A percentile compares a stretch with the other conserved stretches of the same genome.
These are phyloP conservation scores for Magallana ariakensis DNA, from an alignment of 1,140 invertebrate genomes.

Conservation along the genomic window DNA sequence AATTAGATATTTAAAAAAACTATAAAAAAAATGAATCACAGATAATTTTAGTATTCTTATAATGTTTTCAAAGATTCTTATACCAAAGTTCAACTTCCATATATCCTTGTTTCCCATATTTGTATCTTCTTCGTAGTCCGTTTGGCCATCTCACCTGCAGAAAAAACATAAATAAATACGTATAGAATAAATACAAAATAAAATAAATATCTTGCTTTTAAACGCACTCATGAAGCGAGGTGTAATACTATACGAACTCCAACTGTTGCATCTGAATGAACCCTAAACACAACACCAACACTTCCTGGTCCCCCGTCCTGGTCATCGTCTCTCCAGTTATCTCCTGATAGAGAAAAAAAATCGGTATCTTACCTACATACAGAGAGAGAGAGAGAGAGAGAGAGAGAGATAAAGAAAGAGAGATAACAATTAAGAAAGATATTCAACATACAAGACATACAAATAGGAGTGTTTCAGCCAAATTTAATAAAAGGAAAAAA, in stretches of 20 bases:
- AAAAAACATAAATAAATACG: no score
- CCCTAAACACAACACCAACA: slow-evolving; percentile 13
- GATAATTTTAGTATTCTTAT: no score
- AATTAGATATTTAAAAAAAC: no score
- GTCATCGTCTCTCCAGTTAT: slow-evolving; percentile 22
- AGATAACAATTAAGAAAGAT: no score
- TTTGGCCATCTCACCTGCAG: slow-evolving; percentile 35
- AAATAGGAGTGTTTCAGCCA: no score
- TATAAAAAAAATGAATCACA: not conserved
- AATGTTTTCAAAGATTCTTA: no score
- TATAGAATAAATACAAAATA: not conserved
- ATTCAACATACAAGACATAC: no score
- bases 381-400: no score
- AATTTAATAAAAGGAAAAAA: not conserved
- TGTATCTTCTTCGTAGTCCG: slow-evolving; percentile 8
- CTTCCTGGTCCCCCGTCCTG: slow-evolving; percentile 11
- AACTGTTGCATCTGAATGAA: slow-evolving; percentile 7
- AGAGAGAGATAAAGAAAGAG: no score
- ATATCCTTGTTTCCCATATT: slow-evolving; percentile 48
- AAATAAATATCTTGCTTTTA: no score
- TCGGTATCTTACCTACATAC: no score
- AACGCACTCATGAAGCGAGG: not conserved
- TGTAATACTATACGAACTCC: not conserved
- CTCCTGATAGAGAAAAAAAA: not conserved
- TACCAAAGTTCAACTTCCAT: slow-evolving; percentile 45